A percentile compares a stretch with the other conserved stretches of the same genome.
Conservation (phyloP, 37 sponge, comb jelly and placozoan species). For the Cladorhizidae sp. region DNA sequence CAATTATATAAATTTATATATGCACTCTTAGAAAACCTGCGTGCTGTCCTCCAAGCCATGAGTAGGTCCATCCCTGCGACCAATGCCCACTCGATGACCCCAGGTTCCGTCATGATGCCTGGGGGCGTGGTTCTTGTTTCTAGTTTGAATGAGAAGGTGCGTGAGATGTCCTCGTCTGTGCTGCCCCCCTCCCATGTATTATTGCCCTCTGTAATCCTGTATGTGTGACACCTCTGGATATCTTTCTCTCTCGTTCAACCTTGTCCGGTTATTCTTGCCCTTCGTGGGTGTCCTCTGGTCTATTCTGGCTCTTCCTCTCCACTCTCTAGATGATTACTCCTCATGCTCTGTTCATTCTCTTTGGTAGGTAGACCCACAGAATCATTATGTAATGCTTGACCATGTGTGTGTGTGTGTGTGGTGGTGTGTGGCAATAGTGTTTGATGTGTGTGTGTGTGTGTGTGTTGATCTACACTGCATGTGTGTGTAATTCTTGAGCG, state of each 20-base stretch:
- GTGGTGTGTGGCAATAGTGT: too few species aligned
- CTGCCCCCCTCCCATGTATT: too few species aligned
- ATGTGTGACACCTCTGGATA: not conserved
- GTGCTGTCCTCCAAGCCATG: conserved; percentile 56
- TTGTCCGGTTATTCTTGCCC: conserved; percentile 9
- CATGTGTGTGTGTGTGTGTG: too few species aligned
- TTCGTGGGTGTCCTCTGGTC: conserved; percentile 15
- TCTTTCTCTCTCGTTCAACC: conserved; percentile 8
- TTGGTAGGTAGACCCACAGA: conserved; percentile 86
- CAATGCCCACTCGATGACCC: not conserved
- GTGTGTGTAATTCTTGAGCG: too few species aligned
- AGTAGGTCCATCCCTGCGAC: conserved; percentile 8
- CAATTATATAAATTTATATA: too few species aligned
- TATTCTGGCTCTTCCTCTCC: conserved; percentile 19
- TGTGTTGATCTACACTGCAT: too few species aligned
- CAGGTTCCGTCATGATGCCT: conserved; percentile 20
- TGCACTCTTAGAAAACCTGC: conserved; percentile 51
- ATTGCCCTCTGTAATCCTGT: too few species aligned
- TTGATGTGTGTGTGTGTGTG: too few species aligned
- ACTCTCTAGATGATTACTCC: conserved; percentile 83
- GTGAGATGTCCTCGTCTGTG: too few species aligned
- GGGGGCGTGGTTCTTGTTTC: conserved; percentile 79
- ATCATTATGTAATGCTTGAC: too few species aligned
- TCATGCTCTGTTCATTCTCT: conserved; percentile 94
- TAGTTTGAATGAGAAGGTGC: conserved; percentile 83